phyloP scores from a whole-genome alignment of 2,113 vertebrate species.

The Elgaria multicarinata region DNA sequence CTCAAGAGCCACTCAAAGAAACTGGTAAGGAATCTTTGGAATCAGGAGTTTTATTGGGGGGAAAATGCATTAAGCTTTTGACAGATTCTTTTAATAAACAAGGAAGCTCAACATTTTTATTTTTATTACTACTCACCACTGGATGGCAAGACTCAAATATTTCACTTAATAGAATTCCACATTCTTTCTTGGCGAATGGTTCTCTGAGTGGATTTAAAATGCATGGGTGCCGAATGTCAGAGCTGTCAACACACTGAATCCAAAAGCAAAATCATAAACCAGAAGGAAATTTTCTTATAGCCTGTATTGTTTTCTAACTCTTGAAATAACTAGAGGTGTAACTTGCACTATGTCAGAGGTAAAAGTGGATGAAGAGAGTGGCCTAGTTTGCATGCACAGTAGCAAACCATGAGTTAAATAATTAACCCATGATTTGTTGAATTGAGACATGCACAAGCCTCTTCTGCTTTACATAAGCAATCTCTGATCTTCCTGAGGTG shows the following conservation, averaged over 20 bases:
- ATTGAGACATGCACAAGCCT: too few species aligned
- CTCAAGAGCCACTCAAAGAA: not conserved
- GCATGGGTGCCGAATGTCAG: constrained; percentile 92
- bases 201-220: constrained; percentile 90
- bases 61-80: not conserved
- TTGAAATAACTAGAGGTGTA: not conserved
- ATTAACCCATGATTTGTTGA: too few species aligned
- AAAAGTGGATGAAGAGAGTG: too few species aligned
- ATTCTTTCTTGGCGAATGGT: constrained; percentile 92
- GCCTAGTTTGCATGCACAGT: too few species aligned
- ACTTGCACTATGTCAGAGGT: not conserved
- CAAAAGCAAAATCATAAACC: constrained; percentile 38
- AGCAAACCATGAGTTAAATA: too few species aligned
- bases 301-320: not conserved
- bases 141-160: constrained; percentile 94
- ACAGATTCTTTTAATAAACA: not conserved
- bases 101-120: not conserved
- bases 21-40: not conserved
- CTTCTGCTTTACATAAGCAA: too few species aligned
- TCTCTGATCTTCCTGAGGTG: too few species aligned
- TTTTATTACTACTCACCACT: constrained; percentile 84
- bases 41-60: not conserved
- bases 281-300: constrained; percentile 4
- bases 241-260: constrained; percentile 90
- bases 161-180: constrained; percentile 88